Conservation (phyloP, 2,113 vertebrate species). For the Mus pahari region DNA sequence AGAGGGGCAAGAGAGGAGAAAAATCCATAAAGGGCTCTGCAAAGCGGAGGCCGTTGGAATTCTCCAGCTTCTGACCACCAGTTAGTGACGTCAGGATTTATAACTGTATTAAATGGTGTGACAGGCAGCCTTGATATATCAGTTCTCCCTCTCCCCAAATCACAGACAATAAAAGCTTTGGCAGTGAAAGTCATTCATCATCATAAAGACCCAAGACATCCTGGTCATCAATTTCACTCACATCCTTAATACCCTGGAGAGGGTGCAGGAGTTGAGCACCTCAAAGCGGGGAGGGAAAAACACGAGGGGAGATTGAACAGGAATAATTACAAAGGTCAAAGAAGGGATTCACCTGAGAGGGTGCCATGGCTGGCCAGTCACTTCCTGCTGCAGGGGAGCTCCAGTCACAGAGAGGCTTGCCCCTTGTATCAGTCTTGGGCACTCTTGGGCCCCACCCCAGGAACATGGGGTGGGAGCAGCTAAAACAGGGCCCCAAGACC, state of each 20-base stretch:
- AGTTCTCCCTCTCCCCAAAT: slow-evolving; percentile 93
- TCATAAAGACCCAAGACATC: slow-evolving; percentile 94
- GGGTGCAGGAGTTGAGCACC: slow-evolving; percentile 83
- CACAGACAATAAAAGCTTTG: slow-evolving; percentile 94
- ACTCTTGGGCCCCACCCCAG: background rate
- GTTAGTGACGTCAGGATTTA: slow-evolving; percentile 91
- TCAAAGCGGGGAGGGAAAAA: slow-evolving; percentile 80
- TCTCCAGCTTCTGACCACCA: slow-evolving; percentile 76
- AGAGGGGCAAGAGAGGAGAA: slow-evolving; percentile 57
- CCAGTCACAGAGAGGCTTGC: background rate
- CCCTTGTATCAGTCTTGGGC: background rate
- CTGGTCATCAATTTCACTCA: slow-evolving; percentile 96
- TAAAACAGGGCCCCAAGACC: background rate
- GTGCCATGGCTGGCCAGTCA: background rate
- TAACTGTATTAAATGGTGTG: slow-evolving; percentile 96
- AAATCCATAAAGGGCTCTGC: slow-evolving; percentile 77
- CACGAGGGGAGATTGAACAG: slow-evolving; percentile 83
- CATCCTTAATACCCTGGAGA: slow-evolving; percentile 90
- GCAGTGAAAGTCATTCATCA: slow-evolving; percentile 96
- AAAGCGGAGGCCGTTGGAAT: slow-evolving; percentile 69
- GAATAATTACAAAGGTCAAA: slow-evolving; percentile 88
- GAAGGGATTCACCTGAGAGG: slow-evolving; percentile 76
- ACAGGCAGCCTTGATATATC: slow-evolving; percentile 94
- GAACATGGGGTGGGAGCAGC: background rate
- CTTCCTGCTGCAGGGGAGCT: fast-evolving